Evolutionary conservation across 1,140 invertebrate species (phyloP), one percentile per base, ranked within the genome.

Genomic region (Oreohelix idahoensis): DNA sequence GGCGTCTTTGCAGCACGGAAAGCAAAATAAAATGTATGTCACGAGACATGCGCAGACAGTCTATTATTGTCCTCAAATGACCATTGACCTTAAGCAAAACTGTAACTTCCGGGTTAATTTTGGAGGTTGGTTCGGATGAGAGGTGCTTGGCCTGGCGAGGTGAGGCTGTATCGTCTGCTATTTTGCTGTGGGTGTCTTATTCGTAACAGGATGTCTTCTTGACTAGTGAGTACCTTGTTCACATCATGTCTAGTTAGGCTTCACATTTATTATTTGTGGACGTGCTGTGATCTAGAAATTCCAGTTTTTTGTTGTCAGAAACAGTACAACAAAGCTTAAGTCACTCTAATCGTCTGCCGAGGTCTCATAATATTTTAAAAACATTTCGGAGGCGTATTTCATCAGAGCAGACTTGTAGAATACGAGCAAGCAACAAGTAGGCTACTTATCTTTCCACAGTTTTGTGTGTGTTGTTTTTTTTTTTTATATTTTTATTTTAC

Each of bases 51-150:
- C 79, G 79, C 79, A 81, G 38, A 42, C 35, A 39, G 23, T 66
- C 5, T 38, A 32, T 66, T 63, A 71, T 49, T 70, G 79, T 81
- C 66, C 79, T 81, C 4, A 36, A 15, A 32, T 51, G 45, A 81
- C 66, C 63, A 66, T 49, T 36, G 79, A 71, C 69, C 69, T 71
- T 71, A 45, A 32, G 45, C 36, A 29, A 63, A n/a, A 36, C 36
- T 2, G 45, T 71, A 36, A 36, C 42, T 81, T 81, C 79, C 79
- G 79, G 79, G 63, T 70, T 66, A 81, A 71, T 63, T 79, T 79
- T 58, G 76, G 76, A 58, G 76, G 76, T 78, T 78, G 76, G 49
- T 78, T 58, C 26, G 76, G 45, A 53, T 78, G 53, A 63, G n/a
- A 58, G 51, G 51, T 58, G 77, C 58, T 42, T 74, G 38, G 38